Evolutionary conservation across 2,797 vertebrate species (phyloP), one percentile per base, ranked within the genome.

Genomic region (Sebastes jordani): DNA sequence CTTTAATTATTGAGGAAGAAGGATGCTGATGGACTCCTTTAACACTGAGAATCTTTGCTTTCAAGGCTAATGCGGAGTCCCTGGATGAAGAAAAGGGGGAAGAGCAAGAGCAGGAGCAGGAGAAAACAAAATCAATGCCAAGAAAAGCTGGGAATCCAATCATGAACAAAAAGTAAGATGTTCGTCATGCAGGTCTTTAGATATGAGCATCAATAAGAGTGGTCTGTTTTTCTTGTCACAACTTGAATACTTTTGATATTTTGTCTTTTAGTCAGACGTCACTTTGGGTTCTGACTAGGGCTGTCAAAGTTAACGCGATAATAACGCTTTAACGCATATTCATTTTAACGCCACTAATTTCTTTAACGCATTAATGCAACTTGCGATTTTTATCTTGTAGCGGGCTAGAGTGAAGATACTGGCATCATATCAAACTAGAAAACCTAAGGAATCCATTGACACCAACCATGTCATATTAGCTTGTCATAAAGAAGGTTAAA

Each of bases 121-220:
- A 85, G 30, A 80, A 84, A 63, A 79, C 11, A 0, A 56, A 2
- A 71, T 7, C 96, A 4, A 93, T 98, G 86, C 97, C 97, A 7
- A 97, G 94, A 89, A 98, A 96, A 92, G 94, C 97, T 3, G 95
- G 95, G 65, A 94, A 97, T 52, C 97, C 97, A 0, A 94, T 99
- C 23, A 86, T 98, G 1, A 99, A 98, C 78, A 97, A 98, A 90
- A 97, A 97, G 98, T 99, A 95, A 74, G 23, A 78, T 11, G 54
- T 38, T 34, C 27, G 10, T 65, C 18, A 2, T 58, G 20, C 30
- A 80, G 5, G 7, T 52, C 23, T 23, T 6, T 38, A n/a, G 4
- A 11, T 36, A 36, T 22, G 59, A 34, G 59, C 30, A 14, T 23
- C 34, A 23, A 23, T 38, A 7, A 34, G 59, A 7, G 30, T 25